Conservation (phyloP, 92 coral and sea anemone genomes). For the Epizoanthus fatuus region DNA sequence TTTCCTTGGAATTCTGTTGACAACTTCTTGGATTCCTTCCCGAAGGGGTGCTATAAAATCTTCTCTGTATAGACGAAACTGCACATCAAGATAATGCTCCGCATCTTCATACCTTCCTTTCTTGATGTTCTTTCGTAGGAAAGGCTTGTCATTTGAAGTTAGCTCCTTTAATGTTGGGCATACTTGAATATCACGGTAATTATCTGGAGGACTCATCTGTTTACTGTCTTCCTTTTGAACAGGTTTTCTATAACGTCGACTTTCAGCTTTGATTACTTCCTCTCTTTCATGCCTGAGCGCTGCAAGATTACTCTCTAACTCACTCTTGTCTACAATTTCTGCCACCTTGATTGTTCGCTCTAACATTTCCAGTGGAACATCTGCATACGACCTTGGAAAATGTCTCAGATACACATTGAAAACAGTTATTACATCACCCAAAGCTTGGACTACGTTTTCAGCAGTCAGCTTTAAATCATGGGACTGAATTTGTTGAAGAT, state of each 20-base stretch:
- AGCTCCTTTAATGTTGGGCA: constrained; percentile 79
- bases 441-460: not conserved
- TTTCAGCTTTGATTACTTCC: constrained; percentile 52
- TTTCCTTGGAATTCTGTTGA: constrained; percentile 51
- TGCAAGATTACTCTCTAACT: constrained; percentile 29
- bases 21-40: constrained; percentile 76
- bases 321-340: constrained; percentile 25
- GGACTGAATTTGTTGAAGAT: constrained; percentile 17
- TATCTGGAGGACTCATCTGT: constrained; percentile 74
- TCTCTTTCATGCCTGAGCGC: constrained; percentile 61
- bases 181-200: constrained; percentile 73
- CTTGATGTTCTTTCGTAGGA: constrained; percentile 74
- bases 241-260: constrained; percentile 49
- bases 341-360: constrained; percentile 38
- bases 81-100: constrained; percentile 88
- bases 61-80: constrained; percentile 85
- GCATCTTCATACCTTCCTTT: constrained; percentile 74
- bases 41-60: constrained; percentile 89
- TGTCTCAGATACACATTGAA: constrained; percentile 65
- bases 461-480: not conserved
- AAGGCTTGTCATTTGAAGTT: constrained; percentile 69
- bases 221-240: constrained; percentile 15
- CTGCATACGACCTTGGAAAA: constrained; percentile 70
- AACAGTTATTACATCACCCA: constrained; percentile 38
- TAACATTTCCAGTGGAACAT: constrained; percentile 65